phyloP scores from a whole-genome alignment of 2,113 vertebrate genomes.

The Gallinago paraguaiae region DNA sequence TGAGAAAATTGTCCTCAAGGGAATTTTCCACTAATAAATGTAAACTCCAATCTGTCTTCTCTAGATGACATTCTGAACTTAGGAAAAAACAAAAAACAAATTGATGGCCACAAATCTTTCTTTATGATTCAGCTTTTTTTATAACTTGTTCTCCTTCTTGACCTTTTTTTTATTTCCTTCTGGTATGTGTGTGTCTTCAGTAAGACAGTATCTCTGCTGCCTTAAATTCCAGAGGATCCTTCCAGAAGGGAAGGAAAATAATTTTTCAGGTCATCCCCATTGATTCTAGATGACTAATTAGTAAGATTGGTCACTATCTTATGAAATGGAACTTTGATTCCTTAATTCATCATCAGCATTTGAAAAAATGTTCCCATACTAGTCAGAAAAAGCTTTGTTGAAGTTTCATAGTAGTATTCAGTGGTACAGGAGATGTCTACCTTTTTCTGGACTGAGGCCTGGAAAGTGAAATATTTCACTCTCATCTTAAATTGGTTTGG shows the following conservation, averaged over 20 bases:
- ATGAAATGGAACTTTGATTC: not conserved
- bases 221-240: not conserved
- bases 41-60: not conserved
- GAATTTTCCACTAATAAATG: not conserved
- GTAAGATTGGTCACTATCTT: not conserved
- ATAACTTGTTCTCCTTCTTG: not conserved
- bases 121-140: not conserved
- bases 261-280: not conserved
- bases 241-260: not conserved
- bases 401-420: not conserved
- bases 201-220: not conserved
- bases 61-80: not conserved
- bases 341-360: not conserved
- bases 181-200: not conserved
- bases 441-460: not conserved
- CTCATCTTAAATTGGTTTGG: not conserved
- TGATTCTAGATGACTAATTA: not conserved
- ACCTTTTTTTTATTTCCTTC: too few species aligned
- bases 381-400: not conserved
- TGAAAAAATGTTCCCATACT: not conserved
- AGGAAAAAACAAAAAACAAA: not conserved
- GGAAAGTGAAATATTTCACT: not conserved
- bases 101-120: not conserved
- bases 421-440: not conserved
- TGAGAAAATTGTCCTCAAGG: not conserved